Evolutionary conservation across 2,888 invertebrate species (phyloP), one percentile per base, ranked within the genome.

Genomic region (Nudaria mundana): DNA sequence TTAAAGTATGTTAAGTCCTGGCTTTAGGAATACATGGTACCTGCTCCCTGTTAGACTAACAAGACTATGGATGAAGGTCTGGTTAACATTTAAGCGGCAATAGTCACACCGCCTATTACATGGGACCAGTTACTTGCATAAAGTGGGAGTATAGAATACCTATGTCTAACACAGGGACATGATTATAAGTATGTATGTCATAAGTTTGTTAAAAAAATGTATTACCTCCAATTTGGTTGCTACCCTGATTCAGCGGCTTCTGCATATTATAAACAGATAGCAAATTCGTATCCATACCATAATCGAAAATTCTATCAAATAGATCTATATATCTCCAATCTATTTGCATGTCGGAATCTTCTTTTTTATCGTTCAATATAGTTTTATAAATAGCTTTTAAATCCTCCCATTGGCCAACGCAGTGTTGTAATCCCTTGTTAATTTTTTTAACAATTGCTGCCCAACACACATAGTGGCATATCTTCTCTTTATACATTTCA

Each of bases 221-320:
- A 65, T 71, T 35, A 82, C 83, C 81, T 36, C 58, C 66, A 53
- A 77, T 38, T 63, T 67, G 76, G n/a, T 54, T 56, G 2, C 53
- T 32, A 1, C 64, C 48, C 13, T 54, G 39, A 37, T 34, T 60
- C 8, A 44, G 30, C 3, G 15, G 13, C 3, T 12, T 29, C 5
- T 48, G 20, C 26, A 66, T 72, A 24, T 77, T 71, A 54, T 78
- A 78, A 0, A 78, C 79, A 2, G 70, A 60, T 0, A 88, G 52
- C 24, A 86, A 59, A 16, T 69, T 71, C 0, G 59, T 61, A 38
- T 86, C 81, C 81, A 82, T 86, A 0, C 88, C 88, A 51, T 84
- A 86, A 44, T 86, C 84, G 61, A 86, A 87, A 44, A 88, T 81
- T 30, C 76, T 75, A 48, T 88, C 88, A 68, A 88, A 87, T 28